Percentiles rank a stretch among this genome's conserved stretches.
Evolutionary conservation across 2,888 invertebrate genomes (phyloP).

Genomic region (Lasioglossum lativentre): DNA sequence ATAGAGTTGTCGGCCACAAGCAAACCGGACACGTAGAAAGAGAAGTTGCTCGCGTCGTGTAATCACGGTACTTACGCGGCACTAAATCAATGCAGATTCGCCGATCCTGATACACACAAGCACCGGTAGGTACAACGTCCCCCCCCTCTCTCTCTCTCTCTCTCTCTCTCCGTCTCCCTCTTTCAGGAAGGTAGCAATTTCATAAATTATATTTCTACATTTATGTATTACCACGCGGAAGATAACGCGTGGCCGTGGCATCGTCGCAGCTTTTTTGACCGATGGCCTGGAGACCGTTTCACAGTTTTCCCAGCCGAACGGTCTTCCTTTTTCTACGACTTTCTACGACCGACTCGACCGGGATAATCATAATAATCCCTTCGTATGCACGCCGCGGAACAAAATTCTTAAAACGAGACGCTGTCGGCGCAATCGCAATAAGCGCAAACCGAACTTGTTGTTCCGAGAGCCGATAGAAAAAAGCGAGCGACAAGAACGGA

Average conservation of each 20-base stretch:
- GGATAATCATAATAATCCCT: not conserved
- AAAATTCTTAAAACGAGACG: not conserved
- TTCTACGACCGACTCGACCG: not conserved
- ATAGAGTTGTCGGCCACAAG: not conserved
- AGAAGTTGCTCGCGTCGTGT: slow-evolving; percentile 13
- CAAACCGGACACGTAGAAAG: slow-evolving; percentile 1
- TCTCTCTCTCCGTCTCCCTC: not conserved
- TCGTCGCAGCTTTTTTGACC: not conserved
- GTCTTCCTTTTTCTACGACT: not conserved
- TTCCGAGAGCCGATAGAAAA: not conserved
- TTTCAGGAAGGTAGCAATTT: slow-evolving; percentile 41
- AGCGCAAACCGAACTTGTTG: not conserved
- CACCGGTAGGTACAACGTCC: not conserved
- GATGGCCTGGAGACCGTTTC: not conserved
- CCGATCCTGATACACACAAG: slow-evolving; percentile 22
- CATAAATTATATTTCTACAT: slow-evolving; percentile 36
- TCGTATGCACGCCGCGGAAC: not conserved
- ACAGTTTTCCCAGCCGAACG: not conserved
- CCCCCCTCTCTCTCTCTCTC: not conserved
- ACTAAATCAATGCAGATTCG: slow-evolving; percentile 41
- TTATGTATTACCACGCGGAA: slow-evolving; percentile 12
- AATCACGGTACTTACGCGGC: slow-evolving; percentile 36
- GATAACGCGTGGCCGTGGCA: not conserved
- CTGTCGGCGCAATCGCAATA: not conserved
- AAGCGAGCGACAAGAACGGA: not conserved